A percentile compares a stretch with the other conserved stretches of the same genome.
Evolutionary conservation across 2,888 invertebrate species (phyloP).

Genomic region (Sicus ferrugineus): DNA sequence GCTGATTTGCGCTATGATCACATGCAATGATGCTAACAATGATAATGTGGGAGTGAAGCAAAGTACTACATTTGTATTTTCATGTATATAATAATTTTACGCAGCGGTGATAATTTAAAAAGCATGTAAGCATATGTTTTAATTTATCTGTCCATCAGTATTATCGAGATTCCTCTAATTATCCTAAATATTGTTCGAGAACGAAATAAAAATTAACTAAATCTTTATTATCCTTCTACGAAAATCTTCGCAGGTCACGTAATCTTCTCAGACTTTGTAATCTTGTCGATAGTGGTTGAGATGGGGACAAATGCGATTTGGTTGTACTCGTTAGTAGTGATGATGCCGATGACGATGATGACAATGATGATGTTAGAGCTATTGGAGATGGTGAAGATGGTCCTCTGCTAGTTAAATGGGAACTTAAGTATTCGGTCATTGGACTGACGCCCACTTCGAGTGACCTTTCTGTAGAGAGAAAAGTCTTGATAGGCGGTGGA

Average conservation of each 20-base stretch:
- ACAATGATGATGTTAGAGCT: not conserved
- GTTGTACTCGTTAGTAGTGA: slow-evolving; percentile 37
- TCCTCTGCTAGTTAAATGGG: slow-evolving; percentile 32
- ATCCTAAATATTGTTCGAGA: not conserved
- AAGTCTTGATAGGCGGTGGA: slow-evolving; percentile 69
- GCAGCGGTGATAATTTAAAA: too few relatives aligned
- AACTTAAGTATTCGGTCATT: slow-evolving; percentile 50
- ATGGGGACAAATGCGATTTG: slow-evolving; percentile 25
- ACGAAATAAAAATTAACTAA: slow-evolving; percentile 13
- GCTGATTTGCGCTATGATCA: too few relatives aligned
- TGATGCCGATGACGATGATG: slow-evolving; percentile 33
- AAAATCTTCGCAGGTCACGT: too few relatives aligned
- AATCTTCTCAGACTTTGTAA: slow-evolving; percentile 53
- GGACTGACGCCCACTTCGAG: slow-evolving; percentile 56
- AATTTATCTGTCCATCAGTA: too few relatives aligned
- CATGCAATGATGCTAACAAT: too few relatives aligned
- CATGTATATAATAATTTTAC: too few relatives aligned
- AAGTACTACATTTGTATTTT: too few relatives aligned
- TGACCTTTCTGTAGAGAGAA: slow-evolving; percentile 57
- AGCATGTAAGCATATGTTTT: too few relatives aligned
- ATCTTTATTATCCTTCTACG: slow-evolving; percentile 39
- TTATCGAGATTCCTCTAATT: too few relatives aligned
- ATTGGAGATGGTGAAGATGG: not conserved
- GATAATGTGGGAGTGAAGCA: too few relatives aligned
- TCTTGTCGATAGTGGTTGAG: slow-evolving; percentile 53